phyloP scores from a whole-genome alignment of 2,797 vertebrate genomes.

The Acrocephalus scirpaceus region DNA sequence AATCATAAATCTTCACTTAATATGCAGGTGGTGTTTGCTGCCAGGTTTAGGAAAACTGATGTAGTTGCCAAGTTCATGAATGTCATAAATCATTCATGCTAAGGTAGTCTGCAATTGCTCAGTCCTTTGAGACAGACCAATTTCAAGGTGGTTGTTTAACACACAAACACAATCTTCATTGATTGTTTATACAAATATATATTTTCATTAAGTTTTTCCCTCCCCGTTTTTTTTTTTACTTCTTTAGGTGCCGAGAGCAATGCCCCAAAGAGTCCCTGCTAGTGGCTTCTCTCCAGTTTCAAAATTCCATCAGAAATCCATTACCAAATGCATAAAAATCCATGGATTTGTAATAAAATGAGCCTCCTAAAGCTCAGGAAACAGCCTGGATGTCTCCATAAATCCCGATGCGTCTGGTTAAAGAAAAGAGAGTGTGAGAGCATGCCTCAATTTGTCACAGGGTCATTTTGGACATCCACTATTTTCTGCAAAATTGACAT shows the following conservation, averaged over 20 bases:
- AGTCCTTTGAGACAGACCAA: conserved; percentile 74
- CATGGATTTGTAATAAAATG: conserved; percentile 54
- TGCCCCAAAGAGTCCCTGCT: not conserved
- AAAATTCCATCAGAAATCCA: conserved; percentile 68
- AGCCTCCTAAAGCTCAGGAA: conserved; percentile 60
- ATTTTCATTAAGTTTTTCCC: conserved; percentile 56
- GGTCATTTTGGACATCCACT: conserved; percentile 15
- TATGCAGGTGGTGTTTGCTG: conserved; percentile 75
- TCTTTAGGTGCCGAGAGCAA: not conserved
- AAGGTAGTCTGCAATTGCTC: conserved; percentile 70
- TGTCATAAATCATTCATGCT: conserved; percentile 79
- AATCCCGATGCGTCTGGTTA: conserved; percentile 54
- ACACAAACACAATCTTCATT: conserved; percentile 66
- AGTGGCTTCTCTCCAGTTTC: conserved; percentile 48
- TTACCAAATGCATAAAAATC: conserved; percentile 61
- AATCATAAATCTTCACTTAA: conserved; percentile 80
- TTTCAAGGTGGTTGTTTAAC: conserved; percentile 80
- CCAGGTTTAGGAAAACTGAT: conserved; percentile 77
- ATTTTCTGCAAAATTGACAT: conserved; percentile 54
- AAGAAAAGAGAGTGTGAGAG: not conserved
- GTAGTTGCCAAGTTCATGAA: conserved; percentile 76
- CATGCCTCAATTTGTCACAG: not conserved
- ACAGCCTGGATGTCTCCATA: conserved; percentile 61
- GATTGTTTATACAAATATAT: conserved; percentile 75
- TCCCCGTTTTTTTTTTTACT: not conserved